Conservation (phyloP, 1,140 invertebrate species). For the Nasonia giraulti region DNA sequence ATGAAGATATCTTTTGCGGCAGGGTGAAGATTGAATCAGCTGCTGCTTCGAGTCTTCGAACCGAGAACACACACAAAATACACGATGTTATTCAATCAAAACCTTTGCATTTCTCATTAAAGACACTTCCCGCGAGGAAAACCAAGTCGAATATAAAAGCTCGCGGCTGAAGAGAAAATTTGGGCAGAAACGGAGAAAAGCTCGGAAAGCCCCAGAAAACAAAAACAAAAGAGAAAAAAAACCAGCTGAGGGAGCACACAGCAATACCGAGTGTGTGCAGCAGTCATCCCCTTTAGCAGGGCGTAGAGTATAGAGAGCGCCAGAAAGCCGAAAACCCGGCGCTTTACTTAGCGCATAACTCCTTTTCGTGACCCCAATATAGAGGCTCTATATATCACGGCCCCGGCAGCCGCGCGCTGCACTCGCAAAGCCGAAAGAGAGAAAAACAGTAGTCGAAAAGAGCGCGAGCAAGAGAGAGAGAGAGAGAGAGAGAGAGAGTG, state of each 20-base stretch:
- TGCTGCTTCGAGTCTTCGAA: not conserved
- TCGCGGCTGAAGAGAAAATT: no score
- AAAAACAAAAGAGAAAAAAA: not conserved
- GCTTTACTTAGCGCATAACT: conserved; percentile 61
- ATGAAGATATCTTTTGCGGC: not conserved
- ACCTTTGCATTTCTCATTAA: no score
- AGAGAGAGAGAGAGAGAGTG: not conserved
- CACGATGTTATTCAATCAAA: no score
- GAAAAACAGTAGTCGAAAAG: conserved; percentile 45
- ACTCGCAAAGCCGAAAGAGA: conserved; percentile 27
- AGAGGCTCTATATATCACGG: conserved; percentile 49
- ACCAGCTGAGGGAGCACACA: no score
- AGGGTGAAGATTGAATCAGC: not conserved
- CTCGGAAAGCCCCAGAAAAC: not conserved
- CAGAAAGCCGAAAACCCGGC: conserved; percentile 43
- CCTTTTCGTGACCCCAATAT: conserved; percentile 57
- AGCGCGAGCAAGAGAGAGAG: not conserved
- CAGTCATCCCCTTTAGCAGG: conserved; percentile 50
- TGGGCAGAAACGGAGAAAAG: not conserved
- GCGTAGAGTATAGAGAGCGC: conserved; percentile 3
- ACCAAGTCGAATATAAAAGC: no score
- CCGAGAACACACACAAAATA: not conserved
- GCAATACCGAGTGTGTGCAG: not conserved
- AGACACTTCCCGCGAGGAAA: no score
- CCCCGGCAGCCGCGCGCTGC: conserved; percentile 6